Conservation (phyloP, 2,888 invertebrate genomes). For the Molorchus minor region DNA sequence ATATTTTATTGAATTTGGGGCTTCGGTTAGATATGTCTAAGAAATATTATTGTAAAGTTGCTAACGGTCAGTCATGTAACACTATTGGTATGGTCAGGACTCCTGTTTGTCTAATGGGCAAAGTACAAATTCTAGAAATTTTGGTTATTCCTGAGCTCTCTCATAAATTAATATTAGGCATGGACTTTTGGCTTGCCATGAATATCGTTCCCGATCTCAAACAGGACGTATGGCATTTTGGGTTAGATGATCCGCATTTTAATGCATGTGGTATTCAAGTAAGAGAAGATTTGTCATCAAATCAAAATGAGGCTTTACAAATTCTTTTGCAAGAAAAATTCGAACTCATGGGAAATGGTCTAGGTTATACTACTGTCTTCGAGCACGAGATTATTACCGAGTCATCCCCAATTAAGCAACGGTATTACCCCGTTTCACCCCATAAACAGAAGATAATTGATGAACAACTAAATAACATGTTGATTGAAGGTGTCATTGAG, state of each 20-base stretch:
- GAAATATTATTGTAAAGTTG: neutral
- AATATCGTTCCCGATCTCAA: neutral
- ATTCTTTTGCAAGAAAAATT: neutral
- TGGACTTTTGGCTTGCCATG: neutral
- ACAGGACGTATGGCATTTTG: neutral
- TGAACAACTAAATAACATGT: conserved; percentile 12
- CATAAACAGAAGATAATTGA: conserved; percentile 17
- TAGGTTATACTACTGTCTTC: neutral
- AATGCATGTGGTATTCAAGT: neutral
- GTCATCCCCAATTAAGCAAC: conserved; percentile 16
- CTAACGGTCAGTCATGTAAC: neutral
- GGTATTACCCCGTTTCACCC: conserved; percentile 22
- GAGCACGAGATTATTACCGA: neutral
- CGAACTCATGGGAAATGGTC: neutral
- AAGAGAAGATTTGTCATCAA: neutral
- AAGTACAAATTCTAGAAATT: neutral
- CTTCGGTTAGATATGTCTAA: neutral
- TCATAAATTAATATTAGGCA: neutral
- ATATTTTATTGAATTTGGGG: neutral
- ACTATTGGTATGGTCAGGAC: neutral
- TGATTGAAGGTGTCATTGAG: conserved; percentile 20
- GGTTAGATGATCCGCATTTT: neutral
- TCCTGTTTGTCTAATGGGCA: neutral
- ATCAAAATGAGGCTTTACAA: neutral
- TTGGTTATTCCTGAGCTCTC: neutral